phyloP scores from a whole-genome alignment of 2,113 vertebrate genomes.

The Hypanus sabinus region DNA sequence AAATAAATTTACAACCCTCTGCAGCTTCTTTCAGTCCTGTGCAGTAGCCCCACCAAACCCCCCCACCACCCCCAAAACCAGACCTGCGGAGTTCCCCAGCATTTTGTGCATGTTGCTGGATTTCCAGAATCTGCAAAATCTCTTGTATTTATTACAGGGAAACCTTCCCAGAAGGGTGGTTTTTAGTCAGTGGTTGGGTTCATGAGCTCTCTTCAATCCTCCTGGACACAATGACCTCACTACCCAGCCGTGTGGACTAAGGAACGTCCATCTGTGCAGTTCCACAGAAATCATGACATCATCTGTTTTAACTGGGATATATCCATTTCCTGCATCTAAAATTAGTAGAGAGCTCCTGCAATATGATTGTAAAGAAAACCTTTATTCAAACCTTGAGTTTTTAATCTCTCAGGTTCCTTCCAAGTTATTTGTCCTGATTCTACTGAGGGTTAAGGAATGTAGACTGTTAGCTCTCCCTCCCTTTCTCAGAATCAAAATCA shows the following conservation, averaged over 20 bases:
- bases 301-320: conserved; percentile 19
- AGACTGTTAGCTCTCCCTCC: too few species aligned
- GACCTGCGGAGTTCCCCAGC: too few species aligned
- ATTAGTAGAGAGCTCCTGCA: background rate
- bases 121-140: too few species aligned
- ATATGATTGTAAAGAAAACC: background rate
- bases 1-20: too few species aligned
- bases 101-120: too few species aligned
- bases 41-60: too few species aligned
- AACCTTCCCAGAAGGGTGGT: background rate
- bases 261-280: background rate
- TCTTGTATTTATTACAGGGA: too few species aligned
- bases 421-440: background rate
- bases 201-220: background rate
- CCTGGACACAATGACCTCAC: background rate
- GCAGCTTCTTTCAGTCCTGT: too few species aligned
- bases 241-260: background rate
- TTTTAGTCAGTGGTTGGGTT: background rate
- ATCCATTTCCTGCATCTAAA: conserved; percentile 7
- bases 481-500: too few species aligned
- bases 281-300: background rate
- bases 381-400: background rate
- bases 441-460: too few species aligned
- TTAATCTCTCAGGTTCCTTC: background rate
- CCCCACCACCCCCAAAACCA: too few species aligned